A percentile compares a stretch with the other conserved stretches of the same genome.
phyloP scores from a whole-genome alignment of 2,888 invertebrate genomes.

The Boloria euphrosyne region DNA sequence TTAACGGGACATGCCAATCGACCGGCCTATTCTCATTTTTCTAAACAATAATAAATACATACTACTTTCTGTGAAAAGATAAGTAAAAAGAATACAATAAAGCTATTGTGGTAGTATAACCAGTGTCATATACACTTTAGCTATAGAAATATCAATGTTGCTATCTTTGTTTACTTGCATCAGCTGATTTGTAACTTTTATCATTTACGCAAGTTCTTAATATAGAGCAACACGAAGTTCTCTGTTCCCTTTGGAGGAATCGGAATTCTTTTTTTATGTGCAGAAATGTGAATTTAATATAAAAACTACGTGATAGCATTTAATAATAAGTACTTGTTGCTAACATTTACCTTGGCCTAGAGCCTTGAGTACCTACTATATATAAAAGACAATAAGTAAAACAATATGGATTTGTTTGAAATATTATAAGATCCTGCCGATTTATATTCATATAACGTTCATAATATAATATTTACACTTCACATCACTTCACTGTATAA shows the following conservation, averaged over 20 bases:
- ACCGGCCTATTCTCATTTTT: constrained; percentile 80
- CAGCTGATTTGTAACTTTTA: constrained; percentile 61
- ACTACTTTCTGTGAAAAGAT: constrained; percentile 55
- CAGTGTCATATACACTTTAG: neutral
- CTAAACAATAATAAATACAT: constrained; percentile 71
- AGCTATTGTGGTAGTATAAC: constrained; percentile 31
- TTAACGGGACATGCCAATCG: constrained; percentile 79
- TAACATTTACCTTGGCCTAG: constrained; percentile 36
- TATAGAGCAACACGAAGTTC: constrained; percentile 11
- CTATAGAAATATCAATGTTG: neutral
- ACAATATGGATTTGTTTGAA: neutral
- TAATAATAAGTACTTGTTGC: constrained; percentile 21
- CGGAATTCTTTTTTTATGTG: neutral
- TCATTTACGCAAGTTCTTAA: constrained; percentile 5
- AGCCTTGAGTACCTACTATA: constrained; percentile 37
- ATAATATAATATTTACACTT: neutral
- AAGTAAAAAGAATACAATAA: constrained; percentile 42
- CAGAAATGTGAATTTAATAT: neutral
- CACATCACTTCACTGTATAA: neutral
- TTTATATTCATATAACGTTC: neutral
- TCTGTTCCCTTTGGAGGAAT: neutral
- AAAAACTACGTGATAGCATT: constrained; percentile 20
- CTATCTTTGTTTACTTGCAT: constrained; percentile 67
- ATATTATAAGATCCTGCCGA: too few relatives aligned
- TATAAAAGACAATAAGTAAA: constrained; percentile 27